phyloP scores from a whole-genome alignment of 2,113 vertebrate species.

The Trachemys scripta region DNA sequence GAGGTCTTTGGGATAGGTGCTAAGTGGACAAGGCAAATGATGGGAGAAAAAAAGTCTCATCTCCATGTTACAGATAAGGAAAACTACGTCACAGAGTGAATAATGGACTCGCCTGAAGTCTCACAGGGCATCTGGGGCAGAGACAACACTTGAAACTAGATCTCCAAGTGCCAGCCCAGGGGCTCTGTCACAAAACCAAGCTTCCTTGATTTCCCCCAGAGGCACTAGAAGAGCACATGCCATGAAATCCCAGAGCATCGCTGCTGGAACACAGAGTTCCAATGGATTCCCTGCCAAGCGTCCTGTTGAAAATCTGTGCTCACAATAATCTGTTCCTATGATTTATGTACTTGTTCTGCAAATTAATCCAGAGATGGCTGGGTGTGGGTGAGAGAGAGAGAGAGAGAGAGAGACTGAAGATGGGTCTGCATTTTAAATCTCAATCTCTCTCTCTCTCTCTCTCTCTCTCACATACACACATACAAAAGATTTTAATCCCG shows the following conservation, averaged over 20 bases:
- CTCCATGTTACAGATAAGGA: neutral
- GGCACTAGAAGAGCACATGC: neutral
- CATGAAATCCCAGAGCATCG: neutral
- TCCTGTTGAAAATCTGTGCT: neutral
- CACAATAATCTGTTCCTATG: neutral
- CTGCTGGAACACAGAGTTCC: neutral
- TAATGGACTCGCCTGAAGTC: neutral
- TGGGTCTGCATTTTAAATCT: neutral
- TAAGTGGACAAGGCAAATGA: neutral
- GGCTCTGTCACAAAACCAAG: neutral
- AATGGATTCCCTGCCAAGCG: neutral
- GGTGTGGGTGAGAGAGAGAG: neutral
- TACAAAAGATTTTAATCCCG: neutral
- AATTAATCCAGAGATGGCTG: neutral
- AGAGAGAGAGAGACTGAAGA: neutral
- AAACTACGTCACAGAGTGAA: neutral
- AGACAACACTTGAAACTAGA: fast-evolving
- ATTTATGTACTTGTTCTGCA: neutral
- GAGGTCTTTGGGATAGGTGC: no score
- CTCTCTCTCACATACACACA: neutral
- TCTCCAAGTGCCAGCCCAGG: neutral
- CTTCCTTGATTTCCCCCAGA: neutral
- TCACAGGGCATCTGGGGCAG: neutral
- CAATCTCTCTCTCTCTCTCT: no score
- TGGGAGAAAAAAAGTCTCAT: neutral